Evolutionary conservation across 2,888 invertebrate species (phyloP).

Genomic region (Campoplex capitator): DNA sequence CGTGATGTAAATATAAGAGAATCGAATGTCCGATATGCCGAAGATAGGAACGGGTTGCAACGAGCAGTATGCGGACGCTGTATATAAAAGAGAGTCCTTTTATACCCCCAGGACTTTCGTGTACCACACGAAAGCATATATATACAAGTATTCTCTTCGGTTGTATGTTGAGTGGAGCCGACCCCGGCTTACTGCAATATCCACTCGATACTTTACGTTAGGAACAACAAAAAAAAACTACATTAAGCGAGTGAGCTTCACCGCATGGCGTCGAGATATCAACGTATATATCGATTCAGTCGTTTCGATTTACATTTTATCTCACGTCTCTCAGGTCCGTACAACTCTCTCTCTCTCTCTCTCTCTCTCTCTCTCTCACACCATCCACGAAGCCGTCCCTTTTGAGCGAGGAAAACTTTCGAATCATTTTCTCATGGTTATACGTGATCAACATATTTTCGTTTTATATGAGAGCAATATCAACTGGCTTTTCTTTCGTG

Average conservation of each 20-base stretch:
- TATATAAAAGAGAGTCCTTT: slow-evolving; percentile 10
- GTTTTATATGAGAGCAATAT: neutral
- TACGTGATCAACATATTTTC: slow-evolving; percentile 51
- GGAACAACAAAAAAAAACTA: slow-evolving; percentile 23
- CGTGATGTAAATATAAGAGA: slow-evolving; percentile 55
- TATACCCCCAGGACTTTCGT: slow-evolving; percentile 18
- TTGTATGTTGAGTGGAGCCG: slow-evolving; percentile 18
- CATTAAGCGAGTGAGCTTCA: slow-evolving; percentile 38
- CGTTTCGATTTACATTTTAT: slow-evolving; percentile 51
- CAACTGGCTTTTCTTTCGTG: slow-evolving; percentile 1
- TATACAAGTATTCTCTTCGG: slow-evolving; percentile 10
- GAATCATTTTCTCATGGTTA: slow-evolving; percentile 42
- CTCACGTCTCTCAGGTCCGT: slow-evolving; percentile 34
- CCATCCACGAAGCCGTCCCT: neutral
- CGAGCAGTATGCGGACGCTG: slow-evolving; percentile 16
- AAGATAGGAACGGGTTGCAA: slow-evolving; percentile 22
- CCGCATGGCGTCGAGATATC: slow-evolving; percentile 14
- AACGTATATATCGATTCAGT: slow-evolving; percentile 21
- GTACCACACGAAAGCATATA: neutral
- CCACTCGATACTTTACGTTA: slow-evolving; percentile 37
- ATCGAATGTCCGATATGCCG: slow-evolving; percentile 49
- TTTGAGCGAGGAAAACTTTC: slow-evolving; percentile 13
- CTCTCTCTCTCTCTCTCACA: neutral
- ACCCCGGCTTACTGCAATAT: slow-evolving; percentile 35
- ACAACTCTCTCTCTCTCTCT: neutral